Conservation (phyloP, 2,113 vertebrate species). For the Baryphthengus martii region DNA sequence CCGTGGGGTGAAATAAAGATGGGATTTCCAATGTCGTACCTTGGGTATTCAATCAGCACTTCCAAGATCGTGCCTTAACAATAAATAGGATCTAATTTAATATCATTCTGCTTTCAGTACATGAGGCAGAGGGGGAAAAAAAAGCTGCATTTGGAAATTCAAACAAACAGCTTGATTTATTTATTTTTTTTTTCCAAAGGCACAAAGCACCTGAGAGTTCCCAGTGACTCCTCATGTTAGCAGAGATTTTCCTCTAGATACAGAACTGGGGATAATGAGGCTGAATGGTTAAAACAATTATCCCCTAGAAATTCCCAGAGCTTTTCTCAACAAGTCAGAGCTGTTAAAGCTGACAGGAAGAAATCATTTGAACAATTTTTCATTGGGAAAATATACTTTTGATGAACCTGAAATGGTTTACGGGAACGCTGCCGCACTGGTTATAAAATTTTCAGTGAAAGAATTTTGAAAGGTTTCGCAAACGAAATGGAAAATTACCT, state of each 20-base stretch:
- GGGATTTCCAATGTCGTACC: background rate
- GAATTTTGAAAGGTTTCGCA: background rate
- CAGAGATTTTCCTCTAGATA: background rate
- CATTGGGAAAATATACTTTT: background rate
- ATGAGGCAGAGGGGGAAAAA: background rate
- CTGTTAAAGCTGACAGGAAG: background rate
- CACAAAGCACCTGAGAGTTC: background rate
- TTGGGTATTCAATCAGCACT: background rate
- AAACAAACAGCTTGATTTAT: background rate
- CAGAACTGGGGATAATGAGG: background rate
- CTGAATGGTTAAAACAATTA: background rate
- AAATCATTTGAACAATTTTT: background rate
- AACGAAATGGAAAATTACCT: background rate
- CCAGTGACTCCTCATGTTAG: background rate
- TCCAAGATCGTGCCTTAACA: background rate
- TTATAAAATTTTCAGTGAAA: background rate
- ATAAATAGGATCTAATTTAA: background rate
- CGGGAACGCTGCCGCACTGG: background rate
- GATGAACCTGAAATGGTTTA: background rate
- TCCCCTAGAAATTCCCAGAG: background rate
- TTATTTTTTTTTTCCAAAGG: background rate
- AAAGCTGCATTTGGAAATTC: background rate
- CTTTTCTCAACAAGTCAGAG: background rate
- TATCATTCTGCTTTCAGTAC: background rate
- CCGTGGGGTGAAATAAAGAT: background rate